Evolutionary conservation across 2,797 vertebrate genomes (phyloP).

Genomic region (Mareca strepera): DNA sequence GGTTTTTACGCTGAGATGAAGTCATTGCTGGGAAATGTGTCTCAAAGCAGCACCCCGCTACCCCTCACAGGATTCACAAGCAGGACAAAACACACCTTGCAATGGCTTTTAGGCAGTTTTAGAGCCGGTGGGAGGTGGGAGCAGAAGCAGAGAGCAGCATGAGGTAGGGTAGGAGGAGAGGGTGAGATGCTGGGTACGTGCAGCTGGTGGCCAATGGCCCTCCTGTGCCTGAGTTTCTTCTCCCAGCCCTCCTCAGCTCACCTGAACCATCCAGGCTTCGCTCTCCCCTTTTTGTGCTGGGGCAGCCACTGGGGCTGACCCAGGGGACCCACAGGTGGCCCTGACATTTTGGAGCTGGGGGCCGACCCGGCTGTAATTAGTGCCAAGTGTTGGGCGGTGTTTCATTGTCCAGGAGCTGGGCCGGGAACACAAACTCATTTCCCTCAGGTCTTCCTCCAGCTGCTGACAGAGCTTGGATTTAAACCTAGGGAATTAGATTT

Average conservation of each 20-base stretch:
- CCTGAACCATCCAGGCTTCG: not conserved
- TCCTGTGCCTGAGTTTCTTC: not conserved
- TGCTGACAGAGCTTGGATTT: conserved; percentile 42
- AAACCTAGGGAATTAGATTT: not conserved
- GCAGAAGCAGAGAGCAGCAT: not conserved
- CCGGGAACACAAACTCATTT: not conserved
- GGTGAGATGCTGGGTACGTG: not conserved
- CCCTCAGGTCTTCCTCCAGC: not conserved
- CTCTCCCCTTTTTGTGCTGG: not conserved
- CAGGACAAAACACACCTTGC: not conserved
- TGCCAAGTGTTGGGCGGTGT: not conserved
- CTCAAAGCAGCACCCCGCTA: not conserved
- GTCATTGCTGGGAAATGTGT: not conserved
- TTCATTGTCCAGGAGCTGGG: not conserved
- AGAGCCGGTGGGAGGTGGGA: not conserved
- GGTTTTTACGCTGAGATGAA: not conserved
- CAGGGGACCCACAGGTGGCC: not conserved
- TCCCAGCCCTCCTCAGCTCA: not conserved
- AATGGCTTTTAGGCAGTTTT: not conserved
- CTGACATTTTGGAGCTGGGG: rapidly evolving
- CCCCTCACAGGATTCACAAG: not conserved
- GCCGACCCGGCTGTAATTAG: not conserved
- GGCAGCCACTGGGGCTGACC: not conserved
- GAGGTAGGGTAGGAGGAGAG: not conserved
- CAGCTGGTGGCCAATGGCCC: not conserved